phyloP scores from a whole-genome alignment of 2,113 vertebrate genomes.

The human region DNA sequence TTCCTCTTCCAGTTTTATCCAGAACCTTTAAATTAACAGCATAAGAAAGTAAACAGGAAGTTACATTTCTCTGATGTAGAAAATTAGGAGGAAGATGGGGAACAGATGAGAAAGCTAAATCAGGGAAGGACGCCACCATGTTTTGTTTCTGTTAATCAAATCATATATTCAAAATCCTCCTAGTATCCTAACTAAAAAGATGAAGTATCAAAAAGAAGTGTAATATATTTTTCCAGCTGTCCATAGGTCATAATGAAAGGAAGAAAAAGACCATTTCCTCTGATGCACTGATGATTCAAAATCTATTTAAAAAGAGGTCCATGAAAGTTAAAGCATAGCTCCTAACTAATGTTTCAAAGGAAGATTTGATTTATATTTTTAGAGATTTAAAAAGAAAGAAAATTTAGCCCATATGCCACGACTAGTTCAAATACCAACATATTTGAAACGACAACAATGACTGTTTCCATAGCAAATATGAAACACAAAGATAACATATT shows the following conservation, averaged over 20 bases:
- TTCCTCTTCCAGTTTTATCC: constrained; percentile 35
- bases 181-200: not conserved
- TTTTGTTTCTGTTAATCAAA: constrained; percentile 46
- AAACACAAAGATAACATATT: not conserved
- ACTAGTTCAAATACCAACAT: constrained; percentile 37
- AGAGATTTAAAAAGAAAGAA: not conserved
- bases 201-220: not conserved
- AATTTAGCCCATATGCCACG: not conserved
- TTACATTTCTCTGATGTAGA: constrained; percentile 42
- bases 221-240: not conserved
- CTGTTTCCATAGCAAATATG: constrained; percentile 33
- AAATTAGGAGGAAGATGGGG: constrained; percentile 45
- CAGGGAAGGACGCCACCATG: not conserved
- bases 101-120: constrained; percentile 24
- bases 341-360: not conserved
- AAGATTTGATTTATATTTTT: constrained; percentile 11
- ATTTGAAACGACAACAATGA: constrained; percentile 1
- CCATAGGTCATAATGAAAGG: not conserved
- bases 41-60: constrained; percentile 55
- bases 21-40: constrained; percentile 43
- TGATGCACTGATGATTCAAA: not conserved
- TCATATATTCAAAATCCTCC: not conserved
- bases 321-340: not conserved
- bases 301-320: not conserved
- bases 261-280: not conserved